phyloP scores from a whole-genome alignment of 2,888 invertebrate species.

The Kryphioiulus occultus region DNA sequence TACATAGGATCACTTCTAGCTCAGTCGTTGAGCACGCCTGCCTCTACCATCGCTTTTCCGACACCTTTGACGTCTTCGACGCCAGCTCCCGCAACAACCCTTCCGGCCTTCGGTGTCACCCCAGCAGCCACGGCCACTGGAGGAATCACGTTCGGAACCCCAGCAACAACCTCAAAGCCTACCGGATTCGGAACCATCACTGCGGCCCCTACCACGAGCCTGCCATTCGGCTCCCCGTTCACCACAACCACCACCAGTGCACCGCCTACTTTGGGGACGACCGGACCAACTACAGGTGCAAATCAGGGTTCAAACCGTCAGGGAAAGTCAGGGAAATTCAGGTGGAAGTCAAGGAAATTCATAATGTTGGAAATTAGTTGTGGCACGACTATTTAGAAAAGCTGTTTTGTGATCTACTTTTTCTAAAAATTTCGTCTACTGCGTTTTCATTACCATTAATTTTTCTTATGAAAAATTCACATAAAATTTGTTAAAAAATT shows the following conservation, averaged over 20 bases:
- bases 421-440: no score
- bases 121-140: conserved; percentile 19
- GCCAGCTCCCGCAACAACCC: background rate
- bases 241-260: background rate
- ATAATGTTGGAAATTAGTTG: no score
- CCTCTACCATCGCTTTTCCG: conserved; percentile 31
- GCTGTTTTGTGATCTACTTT: no score
- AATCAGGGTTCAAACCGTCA: no score
- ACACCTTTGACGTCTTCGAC: background rate
- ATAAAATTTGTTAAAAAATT: no score
- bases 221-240: background rate
- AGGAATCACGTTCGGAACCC: background rate
- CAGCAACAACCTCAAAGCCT: background rate
- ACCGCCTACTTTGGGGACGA: background rate
- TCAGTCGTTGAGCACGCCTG: background rate
- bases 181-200: background rate
- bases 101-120: background rate
- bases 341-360: no score
- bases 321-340: no score
- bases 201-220: background rate
- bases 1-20: background rate
- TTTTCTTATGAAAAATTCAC: no score
- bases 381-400: no score
- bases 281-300: background rate
- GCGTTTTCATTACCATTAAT: no score